Percentiles rank a stretch among this genome's conserved stretches.
Evolutionary conservation across 2,113 vertebrate species (phyloP).

Genomic region (Melozone crissalis): DNA sequence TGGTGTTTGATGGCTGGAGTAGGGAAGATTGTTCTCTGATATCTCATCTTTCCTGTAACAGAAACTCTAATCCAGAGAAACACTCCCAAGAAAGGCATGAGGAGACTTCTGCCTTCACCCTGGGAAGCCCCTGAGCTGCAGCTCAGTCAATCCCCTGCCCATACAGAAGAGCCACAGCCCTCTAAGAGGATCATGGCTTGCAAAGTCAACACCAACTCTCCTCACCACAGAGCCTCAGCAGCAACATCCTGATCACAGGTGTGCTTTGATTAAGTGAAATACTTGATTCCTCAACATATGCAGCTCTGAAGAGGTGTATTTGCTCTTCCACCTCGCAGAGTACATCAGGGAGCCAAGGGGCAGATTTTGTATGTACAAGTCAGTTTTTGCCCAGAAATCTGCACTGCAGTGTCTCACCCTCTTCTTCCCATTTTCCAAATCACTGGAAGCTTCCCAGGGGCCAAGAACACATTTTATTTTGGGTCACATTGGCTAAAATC

Average conservation of each 20-base stretch:
- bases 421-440: neutral
- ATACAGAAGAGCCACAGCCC: neutral
- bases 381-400: neutral
- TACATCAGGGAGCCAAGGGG: neutral
- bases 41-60: constrained; percentile 14
- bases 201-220: neutral
- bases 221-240: neutral
- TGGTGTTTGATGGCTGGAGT: neutral
- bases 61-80: constrained; percentile 22
- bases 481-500: neutral
- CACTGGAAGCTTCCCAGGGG: neutral
- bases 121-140: neutral
- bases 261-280: neutral
- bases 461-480: neutral
- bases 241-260: neutral
- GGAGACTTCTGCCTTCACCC: neutral
- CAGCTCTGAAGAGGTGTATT: neutral
- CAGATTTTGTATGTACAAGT: neutral
- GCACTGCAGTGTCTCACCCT: neutral
- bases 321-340: neutral
- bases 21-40: neutral
- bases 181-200: neutral
- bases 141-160: neutral
- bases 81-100: neutral
- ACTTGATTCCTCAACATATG: neutral